phyloP scores from a whole-genome alignment of 2,888 invertebrate genomes.

The Gerris lacustris region DNA sequence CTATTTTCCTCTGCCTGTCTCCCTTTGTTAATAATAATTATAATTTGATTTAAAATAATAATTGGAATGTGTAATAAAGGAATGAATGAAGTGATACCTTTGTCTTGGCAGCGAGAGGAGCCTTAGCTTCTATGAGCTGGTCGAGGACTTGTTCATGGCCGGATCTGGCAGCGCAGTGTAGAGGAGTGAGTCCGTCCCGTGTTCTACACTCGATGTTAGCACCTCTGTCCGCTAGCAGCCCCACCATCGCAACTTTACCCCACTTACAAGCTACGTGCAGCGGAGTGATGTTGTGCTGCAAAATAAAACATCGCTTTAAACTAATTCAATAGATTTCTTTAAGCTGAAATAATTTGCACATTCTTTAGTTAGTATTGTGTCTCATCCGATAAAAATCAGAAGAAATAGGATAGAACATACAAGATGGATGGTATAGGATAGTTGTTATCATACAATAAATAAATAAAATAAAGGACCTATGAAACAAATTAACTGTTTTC shows the following conservation, averaged over 20 bases:
- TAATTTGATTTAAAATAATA: too few relatives aligned
- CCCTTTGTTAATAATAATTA: too few relatives aligned
- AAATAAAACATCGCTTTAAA: conserved; percentile 17
- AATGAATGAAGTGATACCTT: conserved; percentile 48
- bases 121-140: conserved; percentile 71
- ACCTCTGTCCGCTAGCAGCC: conserved; percentile 70
- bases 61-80: too few relatives aligned
- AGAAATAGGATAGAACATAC: too few relatives aligned
- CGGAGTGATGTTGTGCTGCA: conserved; percentile 87
- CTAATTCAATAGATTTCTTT: neutral
- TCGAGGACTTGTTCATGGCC: conserved; percentile 93
- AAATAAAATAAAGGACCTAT: too few relatives aligned
- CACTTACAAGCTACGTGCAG: conserved; percentile 97
- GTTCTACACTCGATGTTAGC: conserved; percentile 89
- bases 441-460: too few relatives aligned
- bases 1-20: too few relatives aligned
- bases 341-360: neutral
- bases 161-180: conserved; percentile 93
- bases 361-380: too few relatives aligned
- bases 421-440: too few relatives aligned
- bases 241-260: conserved; percentile 89
- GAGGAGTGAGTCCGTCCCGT: conserved; percentile 85
- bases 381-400: neutral
- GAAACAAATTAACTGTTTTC: too few relatives aligned
- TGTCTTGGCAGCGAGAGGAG: conserved; percentile 89